These are phyloP conservation scores for Vulpes lagopus DNA, from an alignment of 2,113 vertebrate species.

Conservation along the genomic window DNA sequence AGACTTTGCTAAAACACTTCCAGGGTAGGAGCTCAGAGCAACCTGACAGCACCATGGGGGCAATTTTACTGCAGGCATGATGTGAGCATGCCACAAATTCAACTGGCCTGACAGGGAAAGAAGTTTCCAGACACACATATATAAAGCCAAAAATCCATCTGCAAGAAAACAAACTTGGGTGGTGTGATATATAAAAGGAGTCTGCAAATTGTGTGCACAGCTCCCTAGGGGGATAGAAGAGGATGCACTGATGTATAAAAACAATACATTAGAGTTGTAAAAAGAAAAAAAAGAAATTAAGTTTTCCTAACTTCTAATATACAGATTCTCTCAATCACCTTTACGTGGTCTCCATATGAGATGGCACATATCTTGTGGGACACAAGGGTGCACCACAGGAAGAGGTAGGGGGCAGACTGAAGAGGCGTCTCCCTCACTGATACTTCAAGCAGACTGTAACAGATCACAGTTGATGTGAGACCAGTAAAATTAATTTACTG, in stretches of 20 bases:
- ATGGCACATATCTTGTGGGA: accelerated
- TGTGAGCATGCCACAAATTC: neutral
- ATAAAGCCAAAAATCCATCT: neutral
- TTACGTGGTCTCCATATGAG: neutral
- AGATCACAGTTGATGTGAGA: neutral
- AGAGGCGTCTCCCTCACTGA: neutral
- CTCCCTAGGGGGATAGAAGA: neutral
- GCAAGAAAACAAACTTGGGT: neutral
- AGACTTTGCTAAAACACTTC: neutral
- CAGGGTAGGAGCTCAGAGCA: neutral
- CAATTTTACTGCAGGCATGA: neutral
- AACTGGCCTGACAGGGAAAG: neutral
- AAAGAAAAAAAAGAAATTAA: neutral
- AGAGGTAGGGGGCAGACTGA: neutral
- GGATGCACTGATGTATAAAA: neutral
- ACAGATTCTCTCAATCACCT: neutral
- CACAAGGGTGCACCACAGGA: neutral
- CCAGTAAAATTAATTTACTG: neutral
- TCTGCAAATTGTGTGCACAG: neutral
- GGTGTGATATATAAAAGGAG: neutral
- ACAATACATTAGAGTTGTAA: neutral
- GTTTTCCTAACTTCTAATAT: neutral
- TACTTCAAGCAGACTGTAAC: neutral
- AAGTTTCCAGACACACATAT: neutral
- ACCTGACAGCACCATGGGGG: neutral